Conservation (phyloP, 2,888 invertebrate species). For the Blastobasis adustella region DNA sequence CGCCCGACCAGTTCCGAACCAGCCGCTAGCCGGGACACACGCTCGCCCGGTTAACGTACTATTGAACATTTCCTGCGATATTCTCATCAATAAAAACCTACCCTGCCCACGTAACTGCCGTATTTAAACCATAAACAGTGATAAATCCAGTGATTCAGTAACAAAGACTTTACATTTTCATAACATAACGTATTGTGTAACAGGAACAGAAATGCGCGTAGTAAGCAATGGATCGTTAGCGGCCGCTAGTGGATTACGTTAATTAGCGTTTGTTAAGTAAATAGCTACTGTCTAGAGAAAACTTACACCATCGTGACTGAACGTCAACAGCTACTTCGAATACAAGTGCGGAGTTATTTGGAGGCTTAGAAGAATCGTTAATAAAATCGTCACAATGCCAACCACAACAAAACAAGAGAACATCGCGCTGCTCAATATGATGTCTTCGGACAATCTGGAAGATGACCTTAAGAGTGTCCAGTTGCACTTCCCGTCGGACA, state of each 20-base stretch:
- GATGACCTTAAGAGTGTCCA: constrained; percentile 95
- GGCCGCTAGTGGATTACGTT: constrained; percentile 35
- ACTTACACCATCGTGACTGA: not conserved
- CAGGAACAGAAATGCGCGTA: constrained; percentile 32
- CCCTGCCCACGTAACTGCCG: constrained; percentile 38
- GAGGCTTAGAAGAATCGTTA: too few relatives aligned
- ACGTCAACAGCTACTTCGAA: too few relatives aligned
- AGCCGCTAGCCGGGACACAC: constrained; percentile 44
- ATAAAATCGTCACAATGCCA: constrained; percentile 37
- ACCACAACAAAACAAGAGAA: constrained; percentile 58
- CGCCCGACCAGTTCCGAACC: constrained; percentile 61
- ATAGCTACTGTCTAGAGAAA: constrained; percentile 2
- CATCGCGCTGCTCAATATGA: constrained; percentile 78
- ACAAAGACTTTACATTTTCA: constrained; percentile 24
- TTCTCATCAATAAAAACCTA: constrained; percentile 34
- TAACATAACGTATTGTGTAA: constrained; percentile 31
- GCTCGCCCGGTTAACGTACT: constrained; percentile 47
- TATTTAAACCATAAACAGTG: constrained; percentile 31
- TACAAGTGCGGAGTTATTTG: too few relatives aligned
- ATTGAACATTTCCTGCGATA: constrained; percentile 63
- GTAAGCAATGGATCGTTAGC: constrained; percentile 35
- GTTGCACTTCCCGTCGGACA: constrained; percentile 87
- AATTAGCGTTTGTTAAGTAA: constrained; percentile 38
- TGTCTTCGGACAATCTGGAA: constrained; percentile 87
- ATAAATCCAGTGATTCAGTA: constrained; percentile 39